Base-by-base conservation (phyloP, 1,140 invertebrate species). In the Nylanderia fulva region DNA sequence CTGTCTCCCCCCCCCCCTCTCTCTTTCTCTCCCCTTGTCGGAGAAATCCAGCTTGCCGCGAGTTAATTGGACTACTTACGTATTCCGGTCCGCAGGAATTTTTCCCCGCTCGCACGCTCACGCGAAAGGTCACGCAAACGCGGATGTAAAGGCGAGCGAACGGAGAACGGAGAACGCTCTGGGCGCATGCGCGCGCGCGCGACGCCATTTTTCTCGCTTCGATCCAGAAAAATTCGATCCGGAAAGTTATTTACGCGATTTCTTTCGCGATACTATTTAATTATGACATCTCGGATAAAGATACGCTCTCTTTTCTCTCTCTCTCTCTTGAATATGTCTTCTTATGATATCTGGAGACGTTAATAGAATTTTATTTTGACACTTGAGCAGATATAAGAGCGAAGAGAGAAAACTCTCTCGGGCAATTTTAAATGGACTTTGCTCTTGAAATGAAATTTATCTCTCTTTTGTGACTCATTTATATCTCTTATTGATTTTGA, bases 51-150 rank as follows among this genome's bases (percentile, higher is more conserved):
- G 80, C 42, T 42, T 54, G 80, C 58, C 36, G 71, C 69, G 71
- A 76, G 80, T 84, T 84, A 84, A 84, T 84, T 84, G 80, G 80
- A 84, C 71, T 76, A 84, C 71, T 84, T 84, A 84, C 60, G 63
- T 84, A 82, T 82, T 82, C 66, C 80, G 71, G 71, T 84, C 69
- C 71, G 69, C 69, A 75, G 68, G 71, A 84, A 75, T 84, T 84
- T 84, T 84, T 84, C 79, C 66, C 71, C 63, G 84, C 86, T 64
- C 72, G 87, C 74, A 86, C 85, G 88, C 89, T 88, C 87, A 87
- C 88, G 87, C 85, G 89, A 89, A 91, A 91, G 90, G 87, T 90
- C 90, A 90, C 86, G 89, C 84, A 77, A 85, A 86, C 85, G 86
- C 84, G 90, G 88, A 90, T 86, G 82, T 87, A 90, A 89, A 91